Base-by-base conservation (phyloP, 1,140 invertebrate species). In the Paralvinella palmiformis region DNA sequence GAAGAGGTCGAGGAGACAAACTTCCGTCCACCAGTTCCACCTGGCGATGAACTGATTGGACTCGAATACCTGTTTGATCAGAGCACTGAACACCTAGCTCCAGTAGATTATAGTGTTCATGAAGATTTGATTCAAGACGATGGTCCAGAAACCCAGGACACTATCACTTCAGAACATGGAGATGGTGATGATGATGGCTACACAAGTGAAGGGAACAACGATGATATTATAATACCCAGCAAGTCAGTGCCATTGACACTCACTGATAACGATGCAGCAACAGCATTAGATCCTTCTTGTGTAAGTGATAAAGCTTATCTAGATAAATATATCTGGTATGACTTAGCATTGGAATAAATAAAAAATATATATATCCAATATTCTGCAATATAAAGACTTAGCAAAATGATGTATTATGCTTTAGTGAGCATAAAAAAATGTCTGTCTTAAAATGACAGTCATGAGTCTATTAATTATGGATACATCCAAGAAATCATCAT, bases 21-120 rank as follows among this genome's bases (percentile, higher is more conserved):
- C 4, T 68, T 59, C 32, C 37, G 48, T n/a, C 29, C 58, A 29
- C 63, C 66, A 41, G 60, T 53, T 17, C 50, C 50, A 13, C 37
- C 37, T 10, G 37, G 37, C n/a, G 37, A 29, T 17, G 50, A 53
- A 27, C 50, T 53, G 7, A 15, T 53, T 29, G 50, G 50, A 15
- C 27, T 53, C 15, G 50, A 53, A 29, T 53, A 53, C 50, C 50
- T 53, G 7, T 53, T 53, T 22, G 24, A 27, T 15, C 50, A 53
- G 61, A 41, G 37, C 37, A 13, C 37, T 41, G 10, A 13, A n/a
- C 37, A 41, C n/a, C 37, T 13, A 13, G 10, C 10, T 41, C 10
- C 10, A n/a, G 37, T 10, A n/a, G 37, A 41, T 10, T 10, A 41
- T 10, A n/a, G n/a, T 10, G 37, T 13, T 10, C 10, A 41, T 10